Base-by-base conservation (phyloP, 1,140 invertebrate genomes). In the Helicoverpa armigera region DNA sequence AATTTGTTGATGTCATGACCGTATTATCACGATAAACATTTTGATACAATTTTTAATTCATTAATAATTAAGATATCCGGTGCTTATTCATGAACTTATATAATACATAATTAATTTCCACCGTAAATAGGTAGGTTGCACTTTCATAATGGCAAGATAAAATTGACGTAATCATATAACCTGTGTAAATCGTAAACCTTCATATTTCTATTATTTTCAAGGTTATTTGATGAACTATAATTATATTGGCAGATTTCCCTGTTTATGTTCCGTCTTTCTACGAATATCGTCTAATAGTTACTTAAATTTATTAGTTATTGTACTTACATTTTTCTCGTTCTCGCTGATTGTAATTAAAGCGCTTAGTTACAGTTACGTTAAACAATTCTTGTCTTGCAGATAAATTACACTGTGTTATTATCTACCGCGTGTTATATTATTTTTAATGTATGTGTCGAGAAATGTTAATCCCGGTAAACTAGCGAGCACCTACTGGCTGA, bases 381-480 rank as follows among this genome's bases (percentile, higher is more conserved):
- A 7, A 43, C 1, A 43, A 43, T 9, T 43, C 4, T 43, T 43
- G 9, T 43, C 4, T 43, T 43, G 7, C 35, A 9, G 35, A 43
- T 43, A 43, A 43, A 43, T 43, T 43, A 43, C 35, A 43, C 35
- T 43, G 35, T 43, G 35, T 43, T 43, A 43, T 43, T 43, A 43
- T 43, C 35, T 9, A 43, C 35, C 35, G 35, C 35, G 35, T 43
- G 5, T 29, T 29, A 60, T 18, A 60, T 60, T 23, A 29, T 23
- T 23, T 23, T 23, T 23, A 48, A 67, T 50, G 3, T 7, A 61
- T 43, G 35, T 43, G 10, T 11, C 54, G 35, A 48, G 65, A 72
- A 77, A 78, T 77, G 65, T 80, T 31, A 81, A 53, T 80, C 35
- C 29, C 61, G 61, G 51, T 65, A 74, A 78, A 74, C 60, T 72